Percentiles rank a stretch among this genome's conserved stretches.
phyloP scores from a whole-genome alignment of 53 echinoderm and acorn worm genomes.

The Echinarachnius parma region DNA sequence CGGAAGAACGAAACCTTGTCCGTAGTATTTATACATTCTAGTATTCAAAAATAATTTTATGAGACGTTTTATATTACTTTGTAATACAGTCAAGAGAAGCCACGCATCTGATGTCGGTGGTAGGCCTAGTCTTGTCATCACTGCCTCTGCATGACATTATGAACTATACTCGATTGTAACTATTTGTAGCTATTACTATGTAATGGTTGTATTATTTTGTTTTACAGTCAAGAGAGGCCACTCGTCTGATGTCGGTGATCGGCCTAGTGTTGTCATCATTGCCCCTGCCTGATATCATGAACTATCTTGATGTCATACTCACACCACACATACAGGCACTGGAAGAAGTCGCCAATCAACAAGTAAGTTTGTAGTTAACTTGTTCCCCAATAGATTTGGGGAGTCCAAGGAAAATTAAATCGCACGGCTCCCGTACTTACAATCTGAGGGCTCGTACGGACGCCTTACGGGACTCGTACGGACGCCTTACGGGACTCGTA shows the following conservation, averaged over 20 bases:
- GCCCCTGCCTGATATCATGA: slow-evolving; percentile 80
- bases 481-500: too few species aligned
- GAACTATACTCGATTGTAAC: too few species aligned
- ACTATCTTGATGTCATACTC: slow-evolving; percentile 80
- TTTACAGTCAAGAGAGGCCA: slow-evolving; percentile 81
- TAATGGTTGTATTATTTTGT: slow-evolving; percentile 3
- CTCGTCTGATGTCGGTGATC: slow-evolving; percentile 85
- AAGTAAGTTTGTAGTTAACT: slow-evolving; percentile 57
- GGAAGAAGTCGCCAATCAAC: slow-evolving; percentile 78
- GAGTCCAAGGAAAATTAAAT: neutral
- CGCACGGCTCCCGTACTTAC: too few species aligned
- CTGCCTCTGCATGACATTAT: slow-evolving; percentile 80
- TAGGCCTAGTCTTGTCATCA: slow-evolving; percentile 81
- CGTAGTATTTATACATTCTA: too few species aligned
- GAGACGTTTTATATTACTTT: too few species aligned
- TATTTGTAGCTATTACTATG: too few species aligned
- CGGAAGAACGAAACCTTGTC: too few species aligned
- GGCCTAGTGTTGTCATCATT: slow-evolving; percentile 82
- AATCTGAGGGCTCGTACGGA: too few species aligned
- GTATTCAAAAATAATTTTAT: too few species aligned
- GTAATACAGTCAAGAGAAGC: slow-evolving; percentile 91
- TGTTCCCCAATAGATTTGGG: too few species aligned
- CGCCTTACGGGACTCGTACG: too few species aligned
- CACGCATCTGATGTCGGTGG: slow-evolving; percentile 81
- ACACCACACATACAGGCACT: slow-evolving; percentile 78